These are phyloP conservation scores for Oophaga pumilio DNA, from an alignment of 2,113 vertebrate genomes.

Conservation along the genomic window DNA sequence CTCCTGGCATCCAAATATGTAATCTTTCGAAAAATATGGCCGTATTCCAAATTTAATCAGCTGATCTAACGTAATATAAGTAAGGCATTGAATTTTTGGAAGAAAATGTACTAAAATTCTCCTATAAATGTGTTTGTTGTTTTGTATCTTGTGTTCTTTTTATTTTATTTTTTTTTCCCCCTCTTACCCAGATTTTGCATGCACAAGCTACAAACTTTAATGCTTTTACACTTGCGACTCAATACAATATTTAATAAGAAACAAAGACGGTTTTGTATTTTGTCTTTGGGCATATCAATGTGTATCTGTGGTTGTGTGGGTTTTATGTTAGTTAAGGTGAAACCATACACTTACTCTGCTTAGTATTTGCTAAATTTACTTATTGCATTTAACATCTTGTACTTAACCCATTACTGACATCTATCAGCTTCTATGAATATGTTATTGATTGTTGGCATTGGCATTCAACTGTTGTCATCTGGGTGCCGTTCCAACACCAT, in stretches of 20 bases:
- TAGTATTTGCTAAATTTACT: background rate
- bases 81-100: conserved; percentile 42
- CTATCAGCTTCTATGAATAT: too few species aligned
- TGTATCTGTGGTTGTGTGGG: background rate
- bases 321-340: background rate
- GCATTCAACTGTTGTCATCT: too few species aligned
- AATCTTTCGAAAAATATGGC: conserved; percentile 36
- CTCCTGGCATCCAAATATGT: conserved; percentile 7
- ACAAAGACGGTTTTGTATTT: conserved; percentile 43
- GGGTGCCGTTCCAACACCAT: too few species aligned
- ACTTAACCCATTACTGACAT: too few species aligned
- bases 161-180: background rate
- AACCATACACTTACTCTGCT: background rate
- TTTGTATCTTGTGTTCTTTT: conserved; percentile 48
- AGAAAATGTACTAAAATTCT: conserved; percentile 42
- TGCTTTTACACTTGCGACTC: background rate
- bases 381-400: background rate
- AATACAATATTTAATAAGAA: background rate
- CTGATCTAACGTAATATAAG: conserved; percentile 36
- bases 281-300: background rate
- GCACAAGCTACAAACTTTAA: conserved; percentile 42
- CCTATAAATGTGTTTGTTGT: conserved; percentile 51
- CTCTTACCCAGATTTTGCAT: conserved; percentile 43
- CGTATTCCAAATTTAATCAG: conserved; percentile 29
- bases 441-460: too few species aligned